Evolutionary conservation across 1,140 invertebrate species (phyloP), one percentile per base, ranked within the genome.

Genomic region (Hypothenemus hampei): DNA sequence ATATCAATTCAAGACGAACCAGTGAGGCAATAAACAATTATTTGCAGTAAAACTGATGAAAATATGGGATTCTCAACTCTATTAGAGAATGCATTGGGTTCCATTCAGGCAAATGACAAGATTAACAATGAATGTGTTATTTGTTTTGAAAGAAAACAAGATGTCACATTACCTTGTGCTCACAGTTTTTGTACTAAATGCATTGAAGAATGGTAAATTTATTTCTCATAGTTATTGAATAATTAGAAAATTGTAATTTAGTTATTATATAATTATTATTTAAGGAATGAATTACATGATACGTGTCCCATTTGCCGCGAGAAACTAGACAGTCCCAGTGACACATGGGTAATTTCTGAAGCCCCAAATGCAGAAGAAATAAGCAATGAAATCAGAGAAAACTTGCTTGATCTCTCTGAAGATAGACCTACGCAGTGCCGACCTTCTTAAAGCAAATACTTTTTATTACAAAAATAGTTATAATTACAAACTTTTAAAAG

Each of bases 281-380:
- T 53, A 56, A 84, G 82, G 80, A 83, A 81, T 73, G 76, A 80
- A 20, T 71, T 75, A 40, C 77, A 84, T 61, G 80, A 82, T 62
- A 85, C 81, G 0, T 86, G 83, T 67, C 83, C 83, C 2, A 76
- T 85, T 23, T 86, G 84, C 62, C 71, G 81, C 26, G 81, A 80
- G 53, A 75, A 68, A 52, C 65, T 85, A 16, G 72, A 78, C 33
- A 81, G 75, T 57, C 78, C 77, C 4, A 78, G 83, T 62, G 81
- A 85, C 55, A 77, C 81, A 0, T 86, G 83, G 83, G 78, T 84
- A 2, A 69, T 81, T 43, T 79, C 81, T 8, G 82, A 85, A 59
- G 75, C 76, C 19, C 83, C 83, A 8, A 77, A 79, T 58, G 71
- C 73, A 19, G 72, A 76, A 13, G 81, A 85, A 69, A 79, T 85